Conservation (phyloP, 1,140 invertebrate genomes). For the Drosophila setifemur region DNA sequence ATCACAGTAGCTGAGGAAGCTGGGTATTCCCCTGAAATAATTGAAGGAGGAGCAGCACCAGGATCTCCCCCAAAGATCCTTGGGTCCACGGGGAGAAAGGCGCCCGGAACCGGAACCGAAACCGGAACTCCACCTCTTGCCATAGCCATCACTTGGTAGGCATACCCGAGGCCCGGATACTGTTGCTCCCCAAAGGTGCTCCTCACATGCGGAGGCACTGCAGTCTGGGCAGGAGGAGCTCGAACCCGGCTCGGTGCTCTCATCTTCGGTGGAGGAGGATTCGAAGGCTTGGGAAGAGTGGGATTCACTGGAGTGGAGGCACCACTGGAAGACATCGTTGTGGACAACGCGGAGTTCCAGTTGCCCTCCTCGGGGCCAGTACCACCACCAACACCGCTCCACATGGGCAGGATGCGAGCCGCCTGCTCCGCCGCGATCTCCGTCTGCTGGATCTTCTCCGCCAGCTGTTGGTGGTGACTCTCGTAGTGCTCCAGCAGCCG, state of each 20-base stretch:
- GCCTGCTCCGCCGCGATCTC: constrained; percentile 47
- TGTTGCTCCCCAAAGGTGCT: not conserved
- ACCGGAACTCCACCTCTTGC: not conserved
- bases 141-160: constrained; percentile 4
- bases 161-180: not conserved
- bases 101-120: not conserved
- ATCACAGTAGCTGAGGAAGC: no score
- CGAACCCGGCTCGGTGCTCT: no score
- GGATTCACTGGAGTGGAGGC: not conserved
- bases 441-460: constrained; percentile 58
- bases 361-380: not conserved
- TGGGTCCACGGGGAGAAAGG: not conserved
- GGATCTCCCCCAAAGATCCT: not conserved
- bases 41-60: not conserved
- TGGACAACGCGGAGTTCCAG: not conserved
- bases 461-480: constrained; percentile 44
- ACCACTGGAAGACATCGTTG: not conserved
- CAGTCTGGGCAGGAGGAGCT: not conserved
- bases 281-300: not conserved
- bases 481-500: constrained; percentile 66
- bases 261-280: not conserved
- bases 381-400: constrained; percentile 5
- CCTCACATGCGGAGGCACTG: not conserved
- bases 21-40: no score
- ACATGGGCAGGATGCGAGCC: constrained; percentile 42